Evolutionary conservation across 1,140 invertebrate genomes (phyloP).

Genomic region (Tetranychus urticae): DNA sequence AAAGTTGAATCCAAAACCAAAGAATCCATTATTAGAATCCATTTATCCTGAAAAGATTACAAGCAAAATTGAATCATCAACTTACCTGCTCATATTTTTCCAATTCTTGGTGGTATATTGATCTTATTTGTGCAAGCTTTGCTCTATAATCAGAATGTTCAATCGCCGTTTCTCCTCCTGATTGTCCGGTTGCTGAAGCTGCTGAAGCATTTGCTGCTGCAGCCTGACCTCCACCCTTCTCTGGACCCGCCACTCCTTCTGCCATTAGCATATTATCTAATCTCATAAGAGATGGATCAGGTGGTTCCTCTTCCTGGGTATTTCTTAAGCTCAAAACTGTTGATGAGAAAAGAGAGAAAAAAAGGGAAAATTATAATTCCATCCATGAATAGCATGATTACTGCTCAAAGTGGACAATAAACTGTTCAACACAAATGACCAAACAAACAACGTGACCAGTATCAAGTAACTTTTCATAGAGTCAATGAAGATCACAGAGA

Average conservation of each 20-base stretch:
- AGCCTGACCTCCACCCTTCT: constrained; percentile 77
- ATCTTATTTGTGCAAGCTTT: constrained; percentile 93
- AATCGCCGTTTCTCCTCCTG: constrained; percentile 66
- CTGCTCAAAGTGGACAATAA: no score
- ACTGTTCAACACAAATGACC: no score
- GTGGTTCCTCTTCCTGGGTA: constrained; percentile 92
- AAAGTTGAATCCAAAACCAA: neutral
- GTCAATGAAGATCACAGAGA: no score
- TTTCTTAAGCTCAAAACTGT: constrained; percentile 78
- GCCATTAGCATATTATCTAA: constrained; percentile 99
- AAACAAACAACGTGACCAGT: no score
- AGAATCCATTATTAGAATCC: no score
- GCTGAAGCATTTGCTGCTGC: constrained; percentile 71
- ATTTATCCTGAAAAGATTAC: no score
- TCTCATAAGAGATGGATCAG: constrained; percentile 94
- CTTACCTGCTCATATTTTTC: constrained; percentile 90
- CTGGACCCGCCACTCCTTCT: constrained; percentile 91
- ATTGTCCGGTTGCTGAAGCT: constrained; percentile 44
- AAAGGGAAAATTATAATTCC: neutral
- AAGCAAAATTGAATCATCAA: neutral
- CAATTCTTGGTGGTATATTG: constrained; percentile 96
- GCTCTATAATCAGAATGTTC: constrained; percentile 98
- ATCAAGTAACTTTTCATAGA: no score
- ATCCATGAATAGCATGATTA: no score
- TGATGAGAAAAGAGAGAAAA: constrained; percentile 1